Evolutionary conservation across 2,888 invertebrate species (phyloP).

Genomic region (Uropetala carovei): DNA sequence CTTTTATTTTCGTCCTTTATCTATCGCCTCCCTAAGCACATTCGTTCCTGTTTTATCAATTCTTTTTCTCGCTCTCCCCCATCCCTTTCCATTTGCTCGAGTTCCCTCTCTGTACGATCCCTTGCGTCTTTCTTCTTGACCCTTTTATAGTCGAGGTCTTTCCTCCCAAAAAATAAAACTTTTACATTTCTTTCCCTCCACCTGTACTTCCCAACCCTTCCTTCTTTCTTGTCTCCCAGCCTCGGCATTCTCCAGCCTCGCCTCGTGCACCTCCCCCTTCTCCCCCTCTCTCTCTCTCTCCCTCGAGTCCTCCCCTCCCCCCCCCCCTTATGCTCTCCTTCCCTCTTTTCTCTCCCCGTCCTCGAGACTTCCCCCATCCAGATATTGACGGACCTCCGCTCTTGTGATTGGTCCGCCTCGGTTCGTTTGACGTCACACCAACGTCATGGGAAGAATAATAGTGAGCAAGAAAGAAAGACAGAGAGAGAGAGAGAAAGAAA

Average conservation of each 20-base stretch:
- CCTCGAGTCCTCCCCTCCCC: neutral
- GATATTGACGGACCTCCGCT: slow-evolving; percentile 63
- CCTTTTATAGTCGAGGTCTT: slow-evolving; percentile 60
- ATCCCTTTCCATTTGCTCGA: neutral
- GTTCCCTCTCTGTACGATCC: neutral
- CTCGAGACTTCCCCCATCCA: slow-evolving; percentile 6
- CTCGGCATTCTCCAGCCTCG: neutral
- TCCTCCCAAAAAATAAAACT: slow-evolving; percentile 47
- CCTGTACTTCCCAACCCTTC: neutral
- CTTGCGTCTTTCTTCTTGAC: slow-evolving; percentile 34
- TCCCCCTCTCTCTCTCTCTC: neutral
- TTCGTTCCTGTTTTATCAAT: slow-evolving; percentile 12
- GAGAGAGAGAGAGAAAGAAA: slow-evolving; percentile 21
- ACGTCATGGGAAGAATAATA: slow-evolving; percentile 63
- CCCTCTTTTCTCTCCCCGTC: neutral
- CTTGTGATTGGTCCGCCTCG: slow-evolving; percentile 63
- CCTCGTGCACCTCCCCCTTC: neutral
- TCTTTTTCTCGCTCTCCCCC: neutral
- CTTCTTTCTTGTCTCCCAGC: neutral
- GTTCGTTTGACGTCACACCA: slow-evolving; percentile 64
- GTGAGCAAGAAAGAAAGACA: slow-evolving; percentile 60
- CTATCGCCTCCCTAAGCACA: neutral
- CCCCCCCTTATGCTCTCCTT: neutral
- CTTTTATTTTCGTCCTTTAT: neutral
- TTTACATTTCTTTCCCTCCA: neutral